phyloP scores from a whole-genome alignment of 2,797 vertebrate species.

The Mustela erminea region DNA sequence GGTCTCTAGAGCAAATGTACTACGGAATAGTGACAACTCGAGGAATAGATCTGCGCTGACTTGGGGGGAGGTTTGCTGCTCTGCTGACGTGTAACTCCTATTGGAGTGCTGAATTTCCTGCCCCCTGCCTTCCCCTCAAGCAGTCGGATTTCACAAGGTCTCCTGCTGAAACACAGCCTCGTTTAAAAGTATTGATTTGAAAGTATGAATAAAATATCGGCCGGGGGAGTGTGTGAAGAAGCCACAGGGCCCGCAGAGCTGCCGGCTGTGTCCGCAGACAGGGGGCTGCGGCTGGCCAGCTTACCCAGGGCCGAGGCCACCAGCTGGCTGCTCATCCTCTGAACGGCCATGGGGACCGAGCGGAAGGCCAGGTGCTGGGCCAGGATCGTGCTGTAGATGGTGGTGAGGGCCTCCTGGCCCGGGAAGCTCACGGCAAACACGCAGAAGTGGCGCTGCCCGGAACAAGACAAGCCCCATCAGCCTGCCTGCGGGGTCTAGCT shows the following conservation, averaged over 20 bases:
- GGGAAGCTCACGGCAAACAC: conserved; percentile 89
- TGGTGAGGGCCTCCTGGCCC: conserved; percentile 88
- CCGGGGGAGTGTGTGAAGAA: neutral
- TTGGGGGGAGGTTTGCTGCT: neutral
- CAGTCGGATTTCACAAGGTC: neutral
- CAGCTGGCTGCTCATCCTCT: conserved; percentile 85
- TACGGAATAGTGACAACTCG: neutral
- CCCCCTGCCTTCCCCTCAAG: neutral
- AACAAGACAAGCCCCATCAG: neutral
- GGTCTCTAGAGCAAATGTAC: conserved; percentile 32
- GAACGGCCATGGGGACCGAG: neutral
- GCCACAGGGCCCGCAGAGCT: neutral
- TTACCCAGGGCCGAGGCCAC: conserved; percentile 88
- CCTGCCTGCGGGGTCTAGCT: rapidly evolving
- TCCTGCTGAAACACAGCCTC: neutral
- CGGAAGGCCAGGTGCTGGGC: conserved; percentile 86
- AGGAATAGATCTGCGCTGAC: neutral
- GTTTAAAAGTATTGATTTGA: neutral
- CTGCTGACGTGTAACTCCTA: rapidly evolving
- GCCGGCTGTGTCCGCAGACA: rapidly evolving
- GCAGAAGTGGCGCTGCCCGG: conserved; percentile 88
- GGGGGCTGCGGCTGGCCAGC: neutral
- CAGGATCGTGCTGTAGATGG: conserved; percentile 88
- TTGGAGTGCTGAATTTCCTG: neutral
- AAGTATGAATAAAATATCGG: conserved; percentile 41